Conservation (phyloP, 2,113 vertebrate species). For the Malurus cyaneus region DNA sequence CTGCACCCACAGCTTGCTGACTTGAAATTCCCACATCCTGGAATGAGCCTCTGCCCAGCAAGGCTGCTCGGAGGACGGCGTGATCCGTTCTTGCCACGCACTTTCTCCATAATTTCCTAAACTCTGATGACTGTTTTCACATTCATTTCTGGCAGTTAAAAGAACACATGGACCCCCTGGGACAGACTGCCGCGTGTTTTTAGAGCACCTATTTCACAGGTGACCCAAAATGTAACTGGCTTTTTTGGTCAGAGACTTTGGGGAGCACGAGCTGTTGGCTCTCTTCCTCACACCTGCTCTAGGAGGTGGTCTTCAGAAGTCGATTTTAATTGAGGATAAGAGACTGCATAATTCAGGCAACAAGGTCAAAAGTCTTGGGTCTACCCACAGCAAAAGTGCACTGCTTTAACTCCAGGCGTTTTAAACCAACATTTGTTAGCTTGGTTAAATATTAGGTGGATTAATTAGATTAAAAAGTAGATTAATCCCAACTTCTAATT, state of each 20-base stretch:
- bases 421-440: not conserved
- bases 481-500: not conserved
- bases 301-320: not conserved
- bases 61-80: not conserved
- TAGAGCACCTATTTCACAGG: not conserved
- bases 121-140: not conserved
- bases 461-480: not conserved
- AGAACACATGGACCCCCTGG: not conserved
- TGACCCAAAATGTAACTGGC: not conserved
- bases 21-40: not conserved
- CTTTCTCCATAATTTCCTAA: slow-evolving; percentile 12
- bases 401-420: not conserved
- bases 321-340: not conserved
- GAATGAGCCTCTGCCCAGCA: not conserved
- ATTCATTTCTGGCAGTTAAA: not conserved
- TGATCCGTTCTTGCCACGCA: slow-evolving; percentile 5
- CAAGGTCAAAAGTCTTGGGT: not conserved
- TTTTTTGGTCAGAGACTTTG: not conserved
- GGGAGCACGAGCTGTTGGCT: not conserved
- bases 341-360: not conserved
- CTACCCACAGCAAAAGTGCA: not conserved
- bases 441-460: slow-evolving; percentile 9
- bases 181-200: not conserved
- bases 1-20: not conserved
- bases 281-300: not conserved